Conservation (phyloP, 2,113 vertebrate genomes). For the Capricornis sumatraensis region DNA sequence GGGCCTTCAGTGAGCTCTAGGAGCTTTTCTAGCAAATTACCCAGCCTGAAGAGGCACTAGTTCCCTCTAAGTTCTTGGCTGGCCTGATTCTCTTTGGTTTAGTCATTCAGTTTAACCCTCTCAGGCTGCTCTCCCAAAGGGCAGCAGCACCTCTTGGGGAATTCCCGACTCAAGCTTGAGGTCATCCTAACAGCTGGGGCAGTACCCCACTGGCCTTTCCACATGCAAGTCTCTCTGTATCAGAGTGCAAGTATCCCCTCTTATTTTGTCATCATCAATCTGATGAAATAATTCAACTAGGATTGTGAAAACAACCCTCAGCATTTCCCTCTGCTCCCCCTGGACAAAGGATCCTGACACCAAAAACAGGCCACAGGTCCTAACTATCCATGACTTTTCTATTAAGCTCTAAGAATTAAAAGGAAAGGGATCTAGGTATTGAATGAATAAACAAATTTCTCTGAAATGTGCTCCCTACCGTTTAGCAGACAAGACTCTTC, state of each 20-base stretch:
- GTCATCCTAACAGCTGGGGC: not conserved
- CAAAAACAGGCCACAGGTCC: not conserved
- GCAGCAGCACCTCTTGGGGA: not conserved
- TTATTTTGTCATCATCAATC: not conserved
- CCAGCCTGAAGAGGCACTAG: not conserved
- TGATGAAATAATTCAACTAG: not conserved
- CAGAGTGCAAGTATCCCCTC: not conserved
- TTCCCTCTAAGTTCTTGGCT: not conserved
- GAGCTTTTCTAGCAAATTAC: not conserved
- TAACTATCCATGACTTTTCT: not conserved
- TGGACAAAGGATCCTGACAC: not conserved
- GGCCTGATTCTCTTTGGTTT: not conserved
- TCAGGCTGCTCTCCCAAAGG: not conserved
- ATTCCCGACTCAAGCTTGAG: not conserved
- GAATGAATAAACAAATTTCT: not conserved
- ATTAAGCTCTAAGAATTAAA: not conserved
- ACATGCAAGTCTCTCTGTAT: not conserved
- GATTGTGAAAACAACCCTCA: not conserved
- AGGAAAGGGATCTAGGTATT: not conserved
- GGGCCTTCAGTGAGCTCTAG: not conserved
- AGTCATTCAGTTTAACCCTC: not conserved
- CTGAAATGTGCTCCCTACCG: not conserved
- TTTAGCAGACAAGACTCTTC: not conserved
- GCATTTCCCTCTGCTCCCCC: not conserved
- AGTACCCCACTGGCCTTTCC: not conserved